Percentiles rank a stretch among this genome's conserved stretches.
Conservation (phyloP, 2,113 vertebrate genomes). For the Erythrocebus patas region DNA sequence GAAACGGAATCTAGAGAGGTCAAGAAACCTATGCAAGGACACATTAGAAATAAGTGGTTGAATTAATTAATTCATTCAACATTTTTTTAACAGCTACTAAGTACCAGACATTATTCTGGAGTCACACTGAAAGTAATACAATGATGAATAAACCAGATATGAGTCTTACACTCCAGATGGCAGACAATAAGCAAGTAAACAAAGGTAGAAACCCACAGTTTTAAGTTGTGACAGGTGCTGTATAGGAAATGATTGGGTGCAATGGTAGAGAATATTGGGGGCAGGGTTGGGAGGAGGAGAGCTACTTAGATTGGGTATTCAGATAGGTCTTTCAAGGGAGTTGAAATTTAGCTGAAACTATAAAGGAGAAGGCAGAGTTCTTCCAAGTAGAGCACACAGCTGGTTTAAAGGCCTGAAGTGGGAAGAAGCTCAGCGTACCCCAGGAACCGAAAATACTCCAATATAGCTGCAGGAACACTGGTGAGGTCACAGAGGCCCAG, state of each 20-base stretch:
- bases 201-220: neutral
- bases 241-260: neutral
- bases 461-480: neutral
- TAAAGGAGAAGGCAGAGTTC: neutral
- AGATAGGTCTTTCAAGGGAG: neutral
- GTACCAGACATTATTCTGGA: neutral
- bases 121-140: neutral
- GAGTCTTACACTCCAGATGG: neutral
- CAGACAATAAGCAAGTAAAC: neutral
- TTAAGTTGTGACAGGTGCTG: neutral
- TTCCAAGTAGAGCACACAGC: neutral
- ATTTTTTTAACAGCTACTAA: neutral
- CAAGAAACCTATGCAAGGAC: neutral
- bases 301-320: neutral
- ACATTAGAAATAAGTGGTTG: neutral
- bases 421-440: neutral
- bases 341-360: neutral
- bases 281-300: neutral
- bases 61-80: neutral
- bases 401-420: neutral
- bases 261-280: neutral
- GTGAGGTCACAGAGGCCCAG: neutral
- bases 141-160: neutral
- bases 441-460: too few relatives aligned
- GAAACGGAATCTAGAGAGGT: neutral